Percentiles rank a stretch among this genome's conserved stretches.
Evolutionary conservation across 2,113 vertebrate genomes (phyloP).

Genomic region (Cathartes aura): DNA sequence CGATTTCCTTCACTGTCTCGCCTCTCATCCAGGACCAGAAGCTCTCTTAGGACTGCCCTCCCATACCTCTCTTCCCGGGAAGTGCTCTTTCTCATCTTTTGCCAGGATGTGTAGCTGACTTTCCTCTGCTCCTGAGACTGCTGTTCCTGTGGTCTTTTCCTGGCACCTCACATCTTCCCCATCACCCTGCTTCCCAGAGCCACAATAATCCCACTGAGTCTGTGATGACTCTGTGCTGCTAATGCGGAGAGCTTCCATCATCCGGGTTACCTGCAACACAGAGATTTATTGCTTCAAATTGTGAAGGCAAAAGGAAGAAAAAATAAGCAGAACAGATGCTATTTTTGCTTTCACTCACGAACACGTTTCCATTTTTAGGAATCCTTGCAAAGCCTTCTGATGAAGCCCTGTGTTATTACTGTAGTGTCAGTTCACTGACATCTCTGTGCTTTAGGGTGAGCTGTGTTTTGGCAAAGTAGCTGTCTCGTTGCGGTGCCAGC

Average conservation of each 20-base stretch:
- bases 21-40: neutral
- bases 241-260: constrained; percentile 76
- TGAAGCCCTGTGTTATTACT: constrained; percentile 25
- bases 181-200: constrained; percentile 10
- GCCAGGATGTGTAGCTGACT: neutral
- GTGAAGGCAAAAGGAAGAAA: neutral
- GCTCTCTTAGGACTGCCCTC: neutral
- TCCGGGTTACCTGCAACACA: constrained; percentile 76
- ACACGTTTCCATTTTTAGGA: constrained; percentile 48
- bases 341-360: constrained; percentile 31
- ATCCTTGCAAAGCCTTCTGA: constrained; percentile 13
- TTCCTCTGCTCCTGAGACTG: neutral
- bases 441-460: constrained; percentile 19
- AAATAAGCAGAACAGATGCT: constrained; percentile 35
- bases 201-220: constrained; percentile 6
- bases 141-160: neutral
- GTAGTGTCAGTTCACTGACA: constrained; percentile 22
- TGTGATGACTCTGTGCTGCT: constrained; percentile 55
- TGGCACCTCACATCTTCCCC: constrained; percentile 5
- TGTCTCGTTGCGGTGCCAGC: neutral
- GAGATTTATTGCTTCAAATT: constrained; percentile 7
- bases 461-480: constrained; percentile 6
- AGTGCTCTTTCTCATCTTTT: neutral
- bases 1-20: neutral
- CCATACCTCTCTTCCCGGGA: constrained; percentile 14